Percentiles rank a stretch among this genome's conserved stretches.
Evolutionary conservation across 37 sponge, comb jelly and placozoan genomes (phyloP).

Genomic region (Sycon ciliatum): DNA sequence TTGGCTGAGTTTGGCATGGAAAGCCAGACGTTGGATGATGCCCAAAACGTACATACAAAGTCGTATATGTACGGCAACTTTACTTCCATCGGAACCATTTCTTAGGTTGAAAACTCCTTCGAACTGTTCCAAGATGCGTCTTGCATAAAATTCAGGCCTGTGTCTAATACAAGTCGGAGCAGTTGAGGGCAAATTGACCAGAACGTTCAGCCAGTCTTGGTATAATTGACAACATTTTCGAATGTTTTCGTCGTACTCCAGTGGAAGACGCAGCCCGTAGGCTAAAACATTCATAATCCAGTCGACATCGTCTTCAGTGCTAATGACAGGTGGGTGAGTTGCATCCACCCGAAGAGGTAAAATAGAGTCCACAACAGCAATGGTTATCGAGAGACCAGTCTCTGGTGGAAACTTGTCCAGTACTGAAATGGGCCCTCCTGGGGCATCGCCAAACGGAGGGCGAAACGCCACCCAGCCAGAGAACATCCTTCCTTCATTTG

Average conservation of each 20-base stretch:
- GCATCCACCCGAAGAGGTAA: no score
- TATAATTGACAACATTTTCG: slow-evolving; percentile 48
- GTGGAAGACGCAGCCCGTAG: slow-evolving; percentile 60
- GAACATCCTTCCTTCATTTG: no score
- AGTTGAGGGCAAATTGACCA: no score
- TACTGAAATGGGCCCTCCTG: no score
- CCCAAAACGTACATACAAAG: slow-evolving; percentile 48
- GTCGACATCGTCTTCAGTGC: no score
- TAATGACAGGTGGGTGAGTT: no score
- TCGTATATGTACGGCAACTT: slow-evolving; percentile 31
- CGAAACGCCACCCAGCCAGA: no score
- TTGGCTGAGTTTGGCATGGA: slow-evolving; percentile 1
- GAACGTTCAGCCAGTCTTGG: slow-evolving; percentile 50
- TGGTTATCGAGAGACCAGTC: no score
- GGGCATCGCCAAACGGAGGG: no score
- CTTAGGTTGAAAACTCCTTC: slow-evolving; percentile 35
- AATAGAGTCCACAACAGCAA: no score
- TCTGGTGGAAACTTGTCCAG: no score
- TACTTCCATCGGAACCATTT: not conserved
- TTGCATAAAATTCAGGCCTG: slow-evolving; percentile 49
- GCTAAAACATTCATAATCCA: slow-evolving; percentile 77
- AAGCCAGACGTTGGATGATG: slow-evolving; percentile 18
- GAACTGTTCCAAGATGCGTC: slow-evolving; percentile 49
- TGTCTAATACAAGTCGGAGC: no score
- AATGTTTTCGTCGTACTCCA: slow-evolving; percentile 37